Evolutionary conservation across 1,140 invertebrate genomes (phyloP).

Genomic region (Halictus rubicundus): DNA sequence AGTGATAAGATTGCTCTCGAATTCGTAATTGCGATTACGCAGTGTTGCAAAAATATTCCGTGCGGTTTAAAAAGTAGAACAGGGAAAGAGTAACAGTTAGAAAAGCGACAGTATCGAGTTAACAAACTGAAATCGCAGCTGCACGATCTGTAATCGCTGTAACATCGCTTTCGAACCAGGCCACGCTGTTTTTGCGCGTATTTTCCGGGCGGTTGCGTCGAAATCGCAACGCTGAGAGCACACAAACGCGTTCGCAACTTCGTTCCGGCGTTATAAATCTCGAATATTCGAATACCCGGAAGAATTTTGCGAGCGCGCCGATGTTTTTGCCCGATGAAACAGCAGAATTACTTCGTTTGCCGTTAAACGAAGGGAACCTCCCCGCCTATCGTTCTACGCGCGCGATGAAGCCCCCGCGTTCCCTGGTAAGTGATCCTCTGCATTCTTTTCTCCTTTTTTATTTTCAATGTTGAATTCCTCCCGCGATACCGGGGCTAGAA

Average conservation of each 20-base stretch:
- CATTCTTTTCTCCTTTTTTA: background rate
- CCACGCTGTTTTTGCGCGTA: background rate
- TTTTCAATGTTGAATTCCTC: background rate
- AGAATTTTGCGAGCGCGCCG: background rate
- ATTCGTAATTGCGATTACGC: too few relatives aligned
- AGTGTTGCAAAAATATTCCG: too few relatives aligned
- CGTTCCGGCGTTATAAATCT: constrained; percentile 1
- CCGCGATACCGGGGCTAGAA: background rate
- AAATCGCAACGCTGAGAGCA: background rate
- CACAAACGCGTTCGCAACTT: background rate
- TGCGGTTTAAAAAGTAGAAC: too few relatives aligned
- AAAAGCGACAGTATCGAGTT: too few relatives aligned
- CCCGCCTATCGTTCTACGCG: background rate
- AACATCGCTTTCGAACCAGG: too few relatives aligned
- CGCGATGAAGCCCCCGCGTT: background rate
- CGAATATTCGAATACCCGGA: background rate
- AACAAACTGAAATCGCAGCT: too few relatives aligned
- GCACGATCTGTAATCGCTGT: too few relatives aligned
- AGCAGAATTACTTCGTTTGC: background rate
- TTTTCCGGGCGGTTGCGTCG: background rate
- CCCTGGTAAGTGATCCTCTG: background rate
- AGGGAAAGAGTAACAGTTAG: too few relatives aligned
- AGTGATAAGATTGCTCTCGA: too few relatives aligned
- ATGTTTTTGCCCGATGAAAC: background rate
- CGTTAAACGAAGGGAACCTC: background rate